Percentiles rank a stretch among this genome's conserved stretches.
Conservation (phyloP, 92 coral and sea anemone species). For the Chrysogorgia sp. region DNA sequence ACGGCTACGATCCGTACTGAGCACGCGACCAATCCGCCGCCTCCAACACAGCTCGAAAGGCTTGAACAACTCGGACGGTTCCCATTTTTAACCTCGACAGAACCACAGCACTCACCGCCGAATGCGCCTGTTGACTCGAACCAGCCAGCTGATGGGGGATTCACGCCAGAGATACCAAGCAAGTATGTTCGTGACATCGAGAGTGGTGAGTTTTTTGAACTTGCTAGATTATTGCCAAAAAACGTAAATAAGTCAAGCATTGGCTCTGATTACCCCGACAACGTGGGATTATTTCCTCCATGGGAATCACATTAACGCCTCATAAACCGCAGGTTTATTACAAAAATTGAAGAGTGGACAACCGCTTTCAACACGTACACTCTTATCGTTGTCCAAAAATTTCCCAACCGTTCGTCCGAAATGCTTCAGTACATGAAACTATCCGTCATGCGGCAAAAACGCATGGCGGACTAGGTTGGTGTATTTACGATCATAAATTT, state of each 20-base stretch:
- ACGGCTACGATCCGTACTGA: too few species aligned
- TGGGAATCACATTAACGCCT: background rate
- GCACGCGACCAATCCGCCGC: too few species aligned
- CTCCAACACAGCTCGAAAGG: too few species aligned
- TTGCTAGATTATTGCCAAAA: conserved; percentile 45
- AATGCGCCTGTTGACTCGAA: too few species aligned
- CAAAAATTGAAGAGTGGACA: conserved; percentile 46
- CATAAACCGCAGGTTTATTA: conserved; percentile 1
- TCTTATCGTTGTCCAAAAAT: conserved; percentile 17
- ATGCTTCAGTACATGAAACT: conserved; percentile 32
- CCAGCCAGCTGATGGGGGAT: conserved; percentile 12
- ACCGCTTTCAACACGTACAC: conserved; percentile 46
- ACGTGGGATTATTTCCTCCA: background rate
- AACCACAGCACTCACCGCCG: too few species aligned
- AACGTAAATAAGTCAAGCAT: conserved; percentile 35
- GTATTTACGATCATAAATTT: conserved; percentile 56
- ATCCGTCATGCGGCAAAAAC: conserved; percentile 51
- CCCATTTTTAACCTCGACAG: too few species aligned
- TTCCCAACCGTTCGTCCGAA: conserved; percentile 25
- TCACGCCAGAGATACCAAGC: conserved; percentile 44
- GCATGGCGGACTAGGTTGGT: conserved; percentile 64
- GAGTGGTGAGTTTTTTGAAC: conserved; percentile 60
- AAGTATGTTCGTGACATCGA: conserved; percentile 40
- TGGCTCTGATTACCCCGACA: conserved; percentile 6
- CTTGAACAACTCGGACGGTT: too few species aligned